Evolutionary conservation across 2,797 vertebrate genomes (phyloP), one percentile per base, ranked within the genome.

Genomic region (Tapera naevia): DNA sequence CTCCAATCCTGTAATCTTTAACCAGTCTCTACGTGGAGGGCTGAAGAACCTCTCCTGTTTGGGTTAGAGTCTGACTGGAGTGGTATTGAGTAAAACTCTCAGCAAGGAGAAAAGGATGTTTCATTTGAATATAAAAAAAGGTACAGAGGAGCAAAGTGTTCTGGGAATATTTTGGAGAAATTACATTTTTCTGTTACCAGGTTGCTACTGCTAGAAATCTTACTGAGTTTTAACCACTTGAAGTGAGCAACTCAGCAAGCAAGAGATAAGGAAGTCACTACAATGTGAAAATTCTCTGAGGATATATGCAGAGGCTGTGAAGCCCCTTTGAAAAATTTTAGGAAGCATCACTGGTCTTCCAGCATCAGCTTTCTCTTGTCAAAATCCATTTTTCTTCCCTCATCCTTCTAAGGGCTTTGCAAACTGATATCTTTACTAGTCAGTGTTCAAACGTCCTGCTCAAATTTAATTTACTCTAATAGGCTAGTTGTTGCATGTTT

Each of bases 391-490:
- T 89, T 82, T 74, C 64, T 91, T 89, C 33, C 28, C 46, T 24
- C 5, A 2, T 71, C 39, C 57, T 91, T 92, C 88, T 25, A n/a
- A 66, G 61, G 57, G 51, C 35, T 91, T 78, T 75, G 67, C 82
- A 84, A 95, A 69, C 46, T 35, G 39, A 3, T 82, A 56, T 83
- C 91, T 90, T 75, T 67, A 66, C 60, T 53, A 70, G 74, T 64
- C 57, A 24, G 60, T 30, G 56, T 48, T 91, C 60, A 61, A 46
- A 81, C 4, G 11, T 70, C 80, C 93, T 80, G 27, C 76, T 84
- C 80, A 65, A 76, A 95, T 88, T 86, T 82, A 90, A 91, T 94
- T 96, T 94, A 75, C 89, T 86, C 53, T 94, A 95, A 92, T 80
- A 80, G 66, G 51, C 58, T 50, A 50, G 82, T 91, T 92, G 70